Evolutionary conservation across 1,140 invertebrate species (phyloP).

Genomic region (Oedothorax gibbosus): DNA sequence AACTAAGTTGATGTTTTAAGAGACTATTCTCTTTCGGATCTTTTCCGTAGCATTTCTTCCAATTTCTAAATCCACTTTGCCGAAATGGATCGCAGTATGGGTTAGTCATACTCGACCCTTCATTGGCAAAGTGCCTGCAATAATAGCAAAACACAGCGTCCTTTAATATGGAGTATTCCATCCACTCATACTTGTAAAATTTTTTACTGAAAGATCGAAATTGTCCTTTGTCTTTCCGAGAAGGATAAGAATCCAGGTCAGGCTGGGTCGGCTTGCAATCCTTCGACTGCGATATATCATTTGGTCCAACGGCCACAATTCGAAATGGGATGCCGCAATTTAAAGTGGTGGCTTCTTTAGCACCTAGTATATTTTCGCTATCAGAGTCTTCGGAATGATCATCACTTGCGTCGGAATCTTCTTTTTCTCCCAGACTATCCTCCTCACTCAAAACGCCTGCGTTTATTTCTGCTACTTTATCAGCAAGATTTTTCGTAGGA

Average conservation of each 20-base stretch:
- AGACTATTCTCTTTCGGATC: not conserved
- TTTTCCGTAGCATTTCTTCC: slow-evolving; percentile 3
- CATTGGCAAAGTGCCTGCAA: not conserved
- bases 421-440: too few species aligned
- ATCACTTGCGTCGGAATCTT: too few species aligned
- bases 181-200: slow-evolving; percentile 19
- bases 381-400: too few species aligned
- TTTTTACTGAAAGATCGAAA: not conserved
- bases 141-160: slow-evolving; percentile 8
- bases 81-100: not conserved
- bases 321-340: too few species aligned
- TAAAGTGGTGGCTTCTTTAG: too few species aligned
- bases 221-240: not conserved
- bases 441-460: too few species aligned
- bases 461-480: too few species aligned
- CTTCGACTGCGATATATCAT: not conserved
- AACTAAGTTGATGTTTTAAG: slow-evolving; percentile 8
- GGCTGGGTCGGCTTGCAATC: not conserved
- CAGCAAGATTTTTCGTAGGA: too few species aligned
- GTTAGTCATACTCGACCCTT: too few species aligned
- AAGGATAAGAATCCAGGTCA: not conserved
- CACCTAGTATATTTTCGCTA: too few species aligned
- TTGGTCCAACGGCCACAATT: too few species aligned
- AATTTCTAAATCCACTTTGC: not conserved
- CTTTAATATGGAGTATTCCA: not conserved